These are phyloP conservation scores for Orycteropus afer DNA, from an alignment of 2,113 vertebrate species.

Conservation along the genomic window DNA sequence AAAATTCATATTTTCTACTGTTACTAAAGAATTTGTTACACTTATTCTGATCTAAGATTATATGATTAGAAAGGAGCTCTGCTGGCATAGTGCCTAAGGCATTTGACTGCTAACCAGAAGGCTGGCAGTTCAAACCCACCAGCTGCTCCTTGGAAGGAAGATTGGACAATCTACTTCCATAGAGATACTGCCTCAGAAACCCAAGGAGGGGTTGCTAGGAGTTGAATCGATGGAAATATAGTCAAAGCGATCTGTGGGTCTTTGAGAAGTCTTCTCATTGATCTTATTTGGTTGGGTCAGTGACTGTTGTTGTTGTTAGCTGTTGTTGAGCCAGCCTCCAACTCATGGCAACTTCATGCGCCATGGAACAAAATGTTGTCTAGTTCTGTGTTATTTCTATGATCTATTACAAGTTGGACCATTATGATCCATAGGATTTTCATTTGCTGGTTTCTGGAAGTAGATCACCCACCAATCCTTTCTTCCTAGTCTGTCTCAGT, in stretches of 20 bases:
- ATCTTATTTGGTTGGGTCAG: fast-evolving
- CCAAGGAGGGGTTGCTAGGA: too few species aligned
- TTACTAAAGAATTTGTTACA: not conserved
- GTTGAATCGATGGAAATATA: not conserved
- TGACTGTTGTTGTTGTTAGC: not conserved
- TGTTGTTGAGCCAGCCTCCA: not conserved
- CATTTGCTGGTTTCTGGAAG: not conserved
- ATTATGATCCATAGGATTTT: not conserved
- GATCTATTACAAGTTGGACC: not conserved
- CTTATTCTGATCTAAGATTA: not conserved
- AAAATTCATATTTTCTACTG: not conserved
- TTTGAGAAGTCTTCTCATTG: not conserved
- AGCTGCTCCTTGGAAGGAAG: too few species aligned
- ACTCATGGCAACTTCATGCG: not conserved
- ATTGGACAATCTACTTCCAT: too few species aligned
- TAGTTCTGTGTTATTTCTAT: not conserved
- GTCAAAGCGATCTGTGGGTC: not conserved
- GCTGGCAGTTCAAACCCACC: too few species aligned
- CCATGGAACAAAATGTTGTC: not conserved
- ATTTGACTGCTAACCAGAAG: too few species aligned
- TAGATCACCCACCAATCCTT: not conserved
- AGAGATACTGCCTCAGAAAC: too few species aligned
- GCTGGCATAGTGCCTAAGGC: too few species aligned
- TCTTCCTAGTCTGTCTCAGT: not conserved
- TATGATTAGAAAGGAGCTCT: too few species aligned